Conservation (phyloP, 2,888 invertebrate species). For the Drosophila hamatofila region DNA sequence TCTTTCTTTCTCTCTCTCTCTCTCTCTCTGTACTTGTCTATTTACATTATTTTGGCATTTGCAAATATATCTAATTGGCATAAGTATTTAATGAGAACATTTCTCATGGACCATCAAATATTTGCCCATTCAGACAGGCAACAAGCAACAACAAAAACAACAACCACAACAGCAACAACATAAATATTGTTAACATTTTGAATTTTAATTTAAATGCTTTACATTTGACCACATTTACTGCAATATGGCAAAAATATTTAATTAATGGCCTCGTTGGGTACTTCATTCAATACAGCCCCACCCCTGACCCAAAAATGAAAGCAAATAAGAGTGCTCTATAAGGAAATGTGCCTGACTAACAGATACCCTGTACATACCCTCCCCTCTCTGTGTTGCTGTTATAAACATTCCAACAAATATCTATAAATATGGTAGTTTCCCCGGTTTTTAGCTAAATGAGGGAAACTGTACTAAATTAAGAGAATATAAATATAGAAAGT, state of each 20-base stretch:
- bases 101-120: conserved; percentile 49
- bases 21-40: conserved; percentile 17
- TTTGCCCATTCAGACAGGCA: conserved; percentile 26
- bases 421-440: background rate
- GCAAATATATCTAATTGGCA: conserved; percentile 47
- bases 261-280: conserved; percentile 45
- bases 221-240: conserved; percentile 37
- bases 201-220: conserved; percentile 52
- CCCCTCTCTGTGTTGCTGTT: background rate
- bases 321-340: background rate
- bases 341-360: background rate
- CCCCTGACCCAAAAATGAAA: background rate
- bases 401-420: background rate
- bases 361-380: background rate
- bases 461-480: background rate
- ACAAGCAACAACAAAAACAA: conserved; percentile 7
- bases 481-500: background rate
- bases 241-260: conserved; percentile 53
- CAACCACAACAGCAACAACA: background rate
- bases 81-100: conserved; percentile 50
- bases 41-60: conserved; percentile 30
- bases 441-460: too few relatives aligned
- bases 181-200: conserved; percentile 16
- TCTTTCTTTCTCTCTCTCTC: background rate
- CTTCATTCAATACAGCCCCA: background rate